These are phyloP conservation scores for Platorchestia sp. DNA, from an alignment of 1,140 invertebrate species.

Conservation along the genomic window DNA sequence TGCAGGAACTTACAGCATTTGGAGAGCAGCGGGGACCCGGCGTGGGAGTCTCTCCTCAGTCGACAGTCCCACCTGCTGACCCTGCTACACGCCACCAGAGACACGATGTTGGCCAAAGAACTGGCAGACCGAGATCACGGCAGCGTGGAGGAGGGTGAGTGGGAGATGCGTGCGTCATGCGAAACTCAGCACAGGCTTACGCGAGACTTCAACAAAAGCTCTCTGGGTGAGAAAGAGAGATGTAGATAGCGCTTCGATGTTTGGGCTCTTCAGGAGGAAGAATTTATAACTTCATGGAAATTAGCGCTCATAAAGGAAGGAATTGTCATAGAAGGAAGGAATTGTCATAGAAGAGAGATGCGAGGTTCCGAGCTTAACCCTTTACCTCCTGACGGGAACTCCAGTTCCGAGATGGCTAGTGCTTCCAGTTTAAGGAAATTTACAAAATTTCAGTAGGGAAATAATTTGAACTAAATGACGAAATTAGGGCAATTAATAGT, in stretches of 20 bases:
- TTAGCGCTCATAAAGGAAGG: too few species aligned
- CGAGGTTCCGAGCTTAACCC: too few species aligned
- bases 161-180: neutral
- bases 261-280: neutral
- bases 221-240: neutral
- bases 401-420: too few species aligned
- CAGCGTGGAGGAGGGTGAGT: constrained; percentile 39
- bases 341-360: too few species aligned
- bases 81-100: constrained; percentile 77
- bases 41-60: constrained; percentile 90
- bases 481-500: too few species aligned
- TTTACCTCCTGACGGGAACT: too few species aligned
- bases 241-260: neutral
- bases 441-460: too few species aligned
- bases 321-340: too few species aligned
- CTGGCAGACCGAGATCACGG: constrained; percentile 65
- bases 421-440: too few species aligned
- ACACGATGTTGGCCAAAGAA: constrained; percentile 73
- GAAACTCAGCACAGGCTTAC: neutral
- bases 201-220: neutral
- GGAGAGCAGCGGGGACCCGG: constrained; percentile 84
- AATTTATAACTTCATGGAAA: too few species aligned
- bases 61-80: constrained; percentile 82
- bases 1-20: constrained; percentile 76
- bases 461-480: too few species aligned